Evolutionary conservation across 2,797 vertebrate genomes (phyloP).

Genomic region (Halcyon smyrnensis): DNA sequence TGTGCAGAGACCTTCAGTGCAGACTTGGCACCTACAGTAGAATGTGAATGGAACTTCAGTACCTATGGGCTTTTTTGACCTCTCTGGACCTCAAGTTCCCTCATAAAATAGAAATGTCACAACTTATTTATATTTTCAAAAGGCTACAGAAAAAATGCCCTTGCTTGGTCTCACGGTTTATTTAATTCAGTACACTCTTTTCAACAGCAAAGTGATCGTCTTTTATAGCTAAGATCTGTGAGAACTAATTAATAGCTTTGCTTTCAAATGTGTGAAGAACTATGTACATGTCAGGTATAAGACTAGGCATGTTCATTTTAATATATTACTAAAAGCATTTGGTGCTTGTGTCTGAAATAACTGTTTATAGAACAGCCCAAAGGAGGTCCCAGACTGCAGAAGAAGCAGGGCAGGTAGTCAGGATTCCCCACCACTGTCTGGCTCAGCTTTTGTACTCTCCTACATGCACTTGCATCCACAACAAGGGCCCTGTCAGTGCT

Average conservation of each 20-base stretch:
- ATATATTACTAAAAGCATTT: background rate
- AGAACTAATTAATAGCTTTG: background rate
- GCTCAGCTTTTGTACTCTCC: background rate
- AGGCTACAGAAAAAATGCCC: background rate
- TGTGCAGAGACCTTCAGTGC: background rate
- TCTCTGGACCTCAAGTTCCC: background rate
- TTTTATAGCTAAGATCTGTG: background rate
- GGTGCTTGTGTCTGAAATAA: background rate
- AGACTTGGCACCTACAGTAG: background rate
- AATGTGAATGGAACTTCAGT: background rate
- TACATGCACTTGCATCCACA: accelerated
- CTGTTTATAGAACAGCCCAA: background rate
- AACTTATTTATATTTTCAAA: background rate
- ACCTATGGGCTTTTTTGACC: background rate
- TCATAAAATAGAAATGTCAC: constrained; percentile 7
- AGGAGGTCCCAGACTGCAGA: background rate
- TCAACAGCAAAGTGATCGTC: background rate
- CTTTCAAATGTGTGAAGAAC: background rate
- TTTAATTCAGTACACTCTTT: background rate
- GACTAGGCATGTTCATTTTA: background rate
- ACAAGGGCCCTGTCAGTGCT: accelerated
- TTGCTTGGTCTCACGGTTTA: background rate
- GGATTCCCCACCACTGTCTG: background rate
- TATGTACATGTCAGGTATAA: background rate
- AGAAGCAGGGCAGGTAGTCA: background rate